phyloP scores from a whole-genome alignment of 2,797 vertebrate species.

The Macroramphosus scolopax region DNA sequence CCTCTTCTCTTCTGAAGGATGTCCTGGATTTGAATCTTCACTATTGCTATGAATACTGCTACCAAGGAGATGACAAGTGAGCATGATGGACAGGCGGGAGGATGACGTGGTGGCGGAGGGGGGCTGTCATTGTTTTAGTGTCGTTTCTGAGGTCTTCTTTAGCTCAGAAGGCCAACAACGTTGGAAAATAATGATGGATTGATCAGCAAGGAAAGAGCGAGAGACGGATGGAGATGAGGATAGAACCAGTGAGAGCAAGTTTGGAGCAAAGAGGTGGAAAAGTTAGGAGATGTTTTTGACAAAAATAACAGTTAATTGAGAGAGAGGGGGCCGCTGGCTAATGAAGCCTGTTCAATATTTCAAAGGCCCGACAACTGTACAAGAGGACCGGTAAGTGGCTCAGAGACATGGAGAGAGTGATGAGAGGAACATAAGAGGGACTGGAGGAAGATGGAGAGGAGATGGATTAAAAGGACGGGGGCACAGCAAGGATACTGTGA shows the following conservation, averaged over 20 bases:
- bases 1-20: constrained; percentile 62
- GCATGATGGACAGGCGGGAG: constrained; percentile 27
- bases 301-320: constrained; percentile 19
- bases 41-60: constrained; percentile 78
- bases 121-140: constrained; percentile 6
- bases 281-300: not conserved
- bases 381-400: constrained; percentile 49
- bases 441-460: too few relatives aligned
- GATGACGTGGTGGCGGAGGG: constrained; percentile 16
- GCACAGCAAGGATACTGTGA: constrained; percentile 14
- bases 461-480: too few relatives aligned
- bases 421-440: constrained; percentile 21
- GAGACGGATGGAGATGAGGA: constrained; percentile 11
- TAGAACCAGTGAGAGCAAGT: not conserved
- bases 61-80: constrained; percentile 68
- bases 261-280: not conserved
- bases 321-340: constrained; percentile 31
- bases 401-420: constrained; percentile 29
- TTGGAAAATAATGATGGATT: constrained; percentile 5
- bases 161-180: constrained; percentile 19
- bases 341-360: constrained; percentile 73
- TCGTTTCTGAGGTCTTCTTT: constrained; percentile 19
- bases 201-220: constrained; percentile 11
- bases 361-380: constrained; percentile 51
- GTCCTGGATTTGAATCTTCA: constrained; percentile 73